Conservation (phyloP, 2,113 vertebrate genomes). For the Scartelaos histophorus region DNA sequence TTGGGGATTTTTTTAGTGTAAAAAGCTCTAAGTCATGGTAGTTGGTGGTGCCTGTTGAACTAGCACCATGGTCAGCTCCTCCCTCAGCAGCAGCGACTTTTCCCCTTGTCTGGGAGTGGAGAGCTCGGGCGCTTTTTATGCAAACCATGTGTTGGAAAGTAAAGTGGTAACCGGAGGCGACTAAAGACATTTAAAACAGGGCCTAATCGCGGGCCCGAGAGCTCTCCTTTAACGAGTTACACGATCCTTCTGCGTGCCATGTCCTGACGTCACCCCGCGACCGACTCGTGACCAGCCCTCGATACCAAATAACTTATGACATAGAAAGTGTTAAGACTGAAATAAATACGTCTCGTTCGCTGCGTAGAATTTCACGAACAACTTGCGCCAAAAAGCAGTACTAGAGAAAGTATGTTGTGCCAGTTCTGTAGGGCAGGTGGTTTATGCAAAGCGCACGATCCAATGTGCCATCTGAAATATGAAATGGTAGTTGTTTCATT, state of each 20-base stretch:
- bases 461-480: neutral
- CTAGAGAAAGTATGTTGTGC: neutral
- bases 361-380: neutral
- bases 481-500: neutral
- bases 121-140: conserved; percentile 1
- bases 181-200: conserved; percentile 16
- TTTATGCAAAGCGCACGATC: neutral
- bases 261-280: conserved; percentile 31
- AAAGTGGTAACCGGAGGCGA: conserved; percentile 11
- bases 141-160: conserved; percentile 9
- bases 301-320: neutral
- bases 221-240: conserved; percentile 13
- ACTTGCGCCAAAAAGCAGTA: neutral
- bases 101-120: neutral
- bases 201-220: neutral
- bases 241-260: conserved; percentile 24
- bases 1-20: too few species aligned
- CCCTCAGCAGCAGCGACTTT: neutral
- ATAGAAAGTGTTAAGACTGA: neutral
- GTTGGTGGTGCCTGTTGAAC: neutral
- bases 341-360: too few species aligned
- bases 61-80: conserved; percentile 67
- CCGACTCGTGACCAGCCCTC: neutral
- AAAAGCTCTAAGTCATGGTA: too few species aligned
- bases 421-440: neutral